phyloP scores from a whole-genome alignment of 2,113 vertebrate species.

The Apodemus sylvaticus region DNA sequence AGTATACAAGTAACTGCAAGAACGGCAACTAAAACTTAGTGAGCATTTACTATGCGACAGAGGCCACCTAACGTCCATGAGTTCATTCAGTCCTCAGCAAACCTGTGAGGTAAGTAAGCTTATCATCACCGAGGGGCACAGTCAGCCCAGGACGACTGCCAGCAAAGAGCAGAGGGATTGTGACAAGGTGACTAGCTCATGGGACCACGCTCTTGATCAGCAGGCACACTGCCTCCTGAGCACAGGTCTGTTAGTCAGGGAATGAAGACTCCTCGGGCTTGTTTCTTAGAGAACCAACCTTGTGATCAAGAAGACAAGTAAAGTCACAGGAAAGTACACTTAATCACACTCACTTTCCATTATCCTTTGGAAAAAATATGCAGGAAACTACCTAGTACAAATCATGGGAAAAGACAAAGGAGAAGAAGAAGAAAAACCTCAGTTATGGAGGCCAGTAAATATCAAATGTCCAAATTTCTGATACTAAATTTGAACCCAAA shows the following conservation, averaged over 20 bases:
- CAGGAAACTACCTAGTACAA: not conserved
- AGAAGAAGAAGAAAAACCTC: not conserved
- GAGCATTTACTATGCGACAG: not conserved
- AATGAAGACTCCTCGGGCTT: not conserved
- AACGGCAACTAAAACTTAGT: not conserved
- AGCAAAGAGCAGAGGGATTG: not conserved
- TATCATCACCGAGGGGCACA: not conserved
- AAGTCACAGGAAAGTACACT: not conserved
- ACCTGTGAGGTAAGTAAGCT: not conserved
- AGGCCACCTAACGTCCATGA: not conserved
- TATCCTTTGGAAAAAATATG: not conserved
- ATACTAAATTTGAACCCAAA: not conserved
- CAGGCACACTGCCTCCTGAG: not conserved
- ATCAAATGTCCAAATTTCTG: constrained; percentile 13
- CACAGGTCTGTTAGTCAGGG: not conserved
- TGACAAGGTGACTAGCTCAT: not conserved
- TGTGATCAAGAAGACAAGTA: not conserved
- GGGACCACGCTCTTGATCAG: not conserved
- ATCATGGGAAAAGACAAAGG: not conserved
- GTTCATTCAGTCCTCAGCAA: not conserved
- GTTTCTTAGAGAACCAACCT: not conserved
- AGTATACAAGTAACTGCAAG: not conserved
- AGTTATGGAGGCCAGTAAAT: not conserved
- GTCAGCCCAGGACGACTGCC: not conserved
- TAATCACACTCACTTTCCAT: not conserved